Conservation (phyloP, 2,888 invertebrate genomes). For the Drosophila barbarae region DNA sequence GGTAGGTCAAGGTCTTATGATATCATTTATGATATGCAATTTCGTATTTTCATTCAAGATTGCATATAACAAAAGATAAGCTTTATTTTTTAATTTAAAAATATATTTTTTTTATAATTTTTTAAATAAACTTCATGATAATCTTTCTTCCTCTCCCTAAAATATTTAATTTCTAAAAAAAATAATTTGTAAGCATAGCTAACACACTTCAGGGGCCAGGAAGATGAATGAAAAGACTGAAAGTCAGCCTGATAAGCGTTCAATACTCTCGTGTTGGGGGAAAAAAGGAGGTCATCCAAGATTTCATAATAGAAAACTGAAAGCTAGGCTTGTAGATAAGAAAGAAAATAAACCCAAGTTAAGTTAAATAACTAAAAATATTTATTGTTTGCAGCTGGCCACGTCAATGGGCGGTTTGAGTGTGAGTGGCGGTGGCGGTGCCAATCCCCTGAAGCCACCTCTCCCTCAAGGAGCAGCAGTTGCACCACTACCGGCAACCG, state of each 20-base stretch:
- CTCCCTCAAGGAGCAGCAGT: constrained; percentile 38
- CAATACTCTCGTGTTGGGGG: not conserved
- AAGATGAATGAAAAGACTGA: not conserved
- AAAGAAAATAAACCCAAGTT: constrained; percentile 19
- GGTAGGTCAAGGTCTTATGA: constrained; percentile 2
- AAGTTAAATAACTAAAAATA: constrained; percentile 34
- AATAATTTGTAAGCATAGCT: not conserved
- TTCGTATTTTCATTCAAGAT: not conserved
- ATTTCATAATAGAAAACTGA: constrained; percentile 24
- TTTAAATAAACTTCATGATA: not conserved
- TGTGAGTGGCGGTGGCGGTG: constrained; percentile 48
- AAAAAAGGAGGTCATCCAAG: constrained; percentile 33
- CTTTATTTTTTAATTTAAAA: not conserved
- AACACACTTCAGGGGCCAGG: too few relatives aligned
- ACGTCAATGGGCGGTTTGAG: constrained; percentile 76
- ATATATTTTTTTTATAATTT: not conserved
- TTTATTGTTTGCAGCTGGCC: constrained; percentile 59
- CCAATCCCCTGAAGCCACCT: constrained; percentile 67
- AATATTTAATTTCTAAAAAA: not conserved
- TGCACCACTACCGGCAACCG: constrained; percentile 28
- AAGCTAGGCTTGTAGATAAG: constrained; percentile 49
- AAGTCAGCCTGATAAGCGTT: constrained; percentile 22
- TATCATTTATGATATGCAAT: not conserved
- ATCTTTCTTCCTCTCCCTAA: not conserved
- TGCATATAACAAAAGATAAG: not conserved